These are phyloP conservation scores for Ceyx erithaca DNA, from an alignment of 2,797 vertebrate species.

Conservation along the genomic window DNA sequence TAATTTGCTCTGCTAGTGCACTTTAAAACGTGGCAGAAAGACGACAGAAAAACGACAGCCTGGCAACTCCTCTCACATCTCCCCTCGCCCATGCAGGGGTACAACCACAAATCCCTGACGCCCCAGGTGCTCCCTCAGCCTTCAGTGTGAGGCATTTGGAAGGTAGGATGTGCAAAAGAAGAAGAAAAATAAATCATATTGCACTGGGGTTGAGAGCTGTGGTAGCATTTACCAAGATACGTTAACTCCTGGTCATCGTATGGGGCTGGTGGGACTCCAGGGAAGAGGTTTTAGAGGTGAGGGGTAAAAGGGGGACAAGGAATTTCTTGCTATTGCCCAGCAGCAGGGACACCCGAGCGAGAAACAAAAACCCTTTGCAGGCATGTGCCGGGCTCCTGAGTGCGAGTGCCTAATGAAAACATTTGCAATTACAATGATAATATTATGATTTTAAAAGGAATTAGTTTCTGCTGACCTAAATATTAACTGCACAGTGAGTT, in stretches of 20 bases:
- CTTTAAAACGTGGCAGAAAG: background rate
- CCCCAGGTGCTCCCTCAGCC: background rate
- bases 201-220: rapidly evolving
- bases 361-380: background rate
- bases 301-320: background rate
- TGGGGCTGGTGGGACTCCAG: background rate
- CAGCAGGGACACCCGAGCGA: rapidly evolving
- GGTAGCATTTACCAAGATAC: background rate
- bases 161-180: background rate
- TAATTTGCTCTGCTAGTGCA: background rate
- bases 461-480: constrained; percentile 58
- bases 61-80: background rate
- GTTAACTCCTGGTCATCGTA: rapidly evolving
- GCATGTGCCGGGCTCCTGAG: constrained; percentile 14
- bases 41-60: background rate
- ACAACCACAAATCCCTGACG: background rate
- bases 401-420: background rate
- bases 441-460: constrained; percentile 39
- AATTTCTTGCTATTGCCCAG: background rate
- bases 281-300: background rate
- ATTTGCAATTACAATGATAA: constrained; percentile 48
- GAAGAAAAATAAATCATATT: background rate
- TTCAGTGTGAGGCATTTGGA: too few relatives aligned
- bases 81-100: background rate
- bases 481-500: background rate